Conservation (phyloP, 1,140 invertebrate genomes). For the Microplitis demolitor region DNA sequence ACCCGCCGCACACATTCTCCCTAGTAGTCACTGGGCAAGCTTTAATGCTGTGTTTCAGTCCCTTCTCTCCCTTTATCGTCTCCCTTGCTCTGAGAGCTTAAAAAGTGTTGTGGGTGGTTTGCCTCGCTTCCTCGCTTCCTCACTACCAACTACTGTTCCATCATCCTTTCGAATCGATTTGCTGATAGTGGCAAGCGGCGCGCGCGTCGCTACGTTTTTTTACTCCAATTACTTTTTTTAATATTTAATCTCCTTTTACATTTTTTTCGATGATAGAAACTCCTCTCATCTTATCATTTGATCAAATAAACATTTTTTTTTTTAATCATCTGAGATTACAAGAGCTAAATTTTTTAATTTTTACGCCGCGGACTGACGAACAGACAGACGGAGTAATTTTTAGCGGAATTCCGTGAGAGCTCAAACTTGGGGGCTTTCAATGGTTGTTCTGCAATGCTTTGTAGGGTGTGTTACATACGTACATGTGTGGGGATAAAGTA, state of each 20-base stretch:
- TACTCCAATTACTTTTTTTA: neutral
- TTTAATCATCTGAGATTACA: no score
- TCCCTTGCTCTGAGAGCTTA: neutral
- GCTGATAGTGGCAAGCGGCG: slow-evolving; percentile 38
- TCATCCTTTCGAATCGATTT: slow-evolving; percentile 39
- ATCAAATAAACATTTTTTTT: no score
- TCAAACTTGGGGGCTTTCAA: neutral
- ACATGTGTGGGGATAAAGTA: no score
- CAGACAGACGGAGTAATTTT: neutral
- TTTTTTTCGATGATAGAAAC: no score
- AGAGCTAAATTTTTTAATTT: no score
- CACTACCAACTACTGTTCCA: neutral
- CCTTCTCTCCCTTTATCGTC: no score
- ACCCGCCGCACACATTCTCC: no score
- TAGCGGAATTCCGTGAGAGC: neutral
- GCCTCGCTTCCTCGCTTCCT: neutral
- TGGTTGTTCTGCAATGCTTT: no score
- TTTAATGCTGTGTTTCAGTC: neutral
- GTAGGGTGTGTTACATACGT: no score
- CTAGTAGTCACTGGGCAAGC: neutral
- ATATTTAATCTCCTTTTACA: neutral
- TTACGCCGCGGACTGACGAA: neutral
- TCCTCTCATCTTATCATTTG: no score
- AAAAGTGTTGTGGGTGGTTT: neutral
- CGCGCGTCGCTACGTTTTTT: slow-evolving; percentile 29